Conservation (phyloP, 2,113 vertebrate species). For the Tautogolabrus adspersus region DNA sequence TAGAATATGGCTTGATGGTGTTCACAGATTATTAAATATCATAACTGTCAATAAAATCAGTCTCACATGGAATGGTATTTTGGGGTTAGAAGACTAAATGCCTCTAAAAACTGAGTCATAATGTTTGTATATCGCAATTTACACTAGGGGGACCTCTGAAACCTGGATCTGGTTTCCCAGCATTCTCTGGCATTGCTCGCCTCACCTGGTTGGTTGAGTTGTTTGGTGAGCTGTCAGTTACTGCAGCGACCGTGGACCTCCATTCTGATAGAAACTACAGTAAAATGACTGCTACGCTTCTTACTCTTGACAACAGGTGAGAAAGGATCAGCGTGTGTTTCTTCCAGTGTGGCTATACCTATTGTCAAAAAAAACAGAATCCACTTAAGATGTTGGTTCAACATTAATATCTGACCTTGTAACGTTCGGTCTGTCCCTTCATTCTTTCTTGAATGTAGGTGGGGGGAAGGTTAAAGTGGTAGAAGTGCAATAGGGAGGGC, state of each 20-base stretch:
- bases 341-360: neutral
- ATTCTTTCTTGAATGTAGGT: no score
- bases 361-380: no score
- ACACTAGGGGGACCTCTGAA: conserved; percentile 85
- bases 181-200: conserved; percentile 92
- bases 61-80: neutral
- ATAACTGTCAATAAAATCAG: neutral
- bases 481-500: no score
- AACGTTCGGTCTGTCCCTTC: no score
- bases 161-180: conserved; percentile 86
- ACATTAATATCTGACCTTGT: no score
- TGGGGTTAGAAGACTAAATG: neutral
- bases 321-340: conserved; percentile 4
- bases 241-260: conserved; percentile 84
- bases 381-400: no score
- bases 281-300: conserved; percentile 90
- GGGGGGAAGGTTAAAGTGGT: no score
- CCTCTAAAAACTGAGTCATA: neutral
- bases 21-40: no score
- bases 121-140: neutral
- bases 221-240: conserved; percentile 91
- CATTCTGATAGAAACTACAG: conserved; percentile 81
- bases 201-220: conserved; percentile 94
- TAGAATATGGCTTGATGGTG: no score
- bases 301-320: conserved; percentile 87